Evolutionary conservation across 2,113 vertebrate genomes (phyloP), one percentile per base, ranked within the genome.

Genomic region (Aphyosemion australe): DNA sequence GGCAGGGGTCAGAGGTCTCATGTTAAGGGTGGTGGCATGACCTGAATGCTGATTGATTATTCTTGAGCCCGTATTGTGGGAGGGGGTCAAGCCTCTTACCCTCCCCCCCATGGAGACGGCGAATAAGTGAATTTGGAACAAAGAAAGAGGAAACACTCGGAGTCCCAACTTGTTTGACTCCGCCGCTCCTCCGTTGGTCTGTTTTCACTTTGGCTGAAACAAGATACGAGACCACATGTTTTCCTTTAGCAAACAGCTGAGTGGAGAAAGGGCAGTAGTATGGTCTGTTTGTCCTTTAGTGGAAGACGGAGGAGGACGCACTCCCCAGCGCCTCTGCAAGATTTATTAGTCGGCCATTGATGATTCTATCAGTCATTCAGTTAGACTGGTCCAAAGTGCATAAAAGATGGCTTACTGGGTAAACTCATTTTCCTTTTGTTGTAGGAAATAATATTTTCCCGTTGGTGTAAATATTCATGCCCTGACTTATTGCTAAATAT

Each of bases 21-120:
- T 79, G 83, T 82, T 90, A 81, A 82, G 62, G 70, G 69, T 69
- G 60, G 12, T 72, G 70, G 65, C 64, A 42, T 64, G 85, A 82
- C 76, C 77, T 76, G 76, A 84, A 88, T 88, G 49, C 81, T 84
- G 88, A 91, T 89, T 88, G 88, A 90, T 88, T 91, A 50, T 79
- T 77, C 60, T 56, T 58, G 32, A 74, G 66, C 64, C 53, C 31
- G 54, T 52, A 73, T 71, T 61, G 18, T 8, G 73, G 70, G 50
- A 57, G 8, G 39, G 68, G 82, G 79, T 84, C 65, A 80, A 56
- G 65, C 72, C 48, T 72, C 83, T 83, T 86, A 67, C 19, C 65
- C 76, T 70, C n/a, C 56, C 63, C 69, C 69, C 32, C 26, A 66
- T 45, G 42, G 72, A 15, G 61, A 70, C 10, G 60, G 15, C 18